Conservation (phyloP, 2,113 vertebrate genomes). For the Sturnira hondurensis region DNA sequence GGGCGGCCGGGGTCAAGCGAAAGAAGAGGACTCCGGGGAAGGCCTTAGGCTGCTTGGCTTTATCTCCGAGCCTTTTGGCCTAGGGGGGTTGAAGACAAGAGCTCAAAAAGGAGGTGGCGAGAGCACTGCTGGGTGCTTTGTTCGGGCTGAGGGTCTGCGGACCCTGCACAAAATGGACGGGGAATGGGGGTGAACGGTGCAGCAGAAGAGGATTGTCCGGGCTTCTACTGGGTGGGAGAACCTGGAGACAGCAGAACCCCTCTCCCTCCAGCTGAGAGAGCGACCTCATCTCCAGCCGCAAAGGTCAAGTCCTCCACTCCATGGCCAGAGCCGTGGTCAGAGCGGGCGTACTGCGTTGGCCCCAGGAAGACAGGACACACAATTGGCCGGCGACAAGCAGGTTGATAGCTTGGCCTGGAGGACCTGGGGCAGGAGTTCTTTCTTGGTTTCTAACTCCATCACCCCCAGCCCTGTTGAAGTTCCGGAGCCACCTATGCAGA, state of each 20-base stretch:
- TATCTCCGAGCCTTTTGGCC: background rate
- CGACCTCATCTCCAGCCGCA: slow-evolving; percentile 71
- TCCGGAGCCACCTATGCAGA: background rate
- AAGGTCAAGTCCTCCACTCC: slow-evolving; percentile 84
- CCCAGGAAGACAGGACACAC: background rate
- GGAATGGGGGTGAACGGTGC: background rate
- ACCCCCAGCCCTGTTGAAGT: background rate
- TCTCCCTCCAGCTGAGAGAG: slow-evolving; percentile 56
- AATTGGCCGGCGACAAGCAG: background rate
- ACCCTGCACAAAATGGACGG: background rate
- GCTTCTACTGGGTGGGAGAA: slow-evolving; percentile 57
- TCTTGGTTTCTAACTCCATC: background rate
- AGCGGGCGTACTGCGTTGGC: background rate
- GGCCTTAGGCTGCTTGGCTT: background rate
- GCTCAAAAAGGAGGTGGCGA: background rate
- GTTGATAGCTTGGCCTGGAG: background rate
- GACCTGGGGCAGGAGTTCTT: background rate
- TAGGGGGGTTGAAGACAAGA: background rate
- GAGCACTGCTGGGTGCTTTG: slow-evolving; percentile 45
- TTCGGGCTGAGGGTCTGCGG: background rate
- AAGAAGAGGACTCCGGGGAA: background rate
- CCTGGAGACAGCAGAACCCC: background rate
- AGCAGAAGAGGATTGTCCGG: background rate
- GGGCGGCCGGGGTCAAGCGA: background rate
- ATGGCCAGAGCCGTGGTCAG: slow-evolving; percentile 74